Evolutionary conservation across 2,888 invertebrate species (phyloP), one percentile per base, ranked within the genome.

Genomic region (Diploptera punctata): DNA sequence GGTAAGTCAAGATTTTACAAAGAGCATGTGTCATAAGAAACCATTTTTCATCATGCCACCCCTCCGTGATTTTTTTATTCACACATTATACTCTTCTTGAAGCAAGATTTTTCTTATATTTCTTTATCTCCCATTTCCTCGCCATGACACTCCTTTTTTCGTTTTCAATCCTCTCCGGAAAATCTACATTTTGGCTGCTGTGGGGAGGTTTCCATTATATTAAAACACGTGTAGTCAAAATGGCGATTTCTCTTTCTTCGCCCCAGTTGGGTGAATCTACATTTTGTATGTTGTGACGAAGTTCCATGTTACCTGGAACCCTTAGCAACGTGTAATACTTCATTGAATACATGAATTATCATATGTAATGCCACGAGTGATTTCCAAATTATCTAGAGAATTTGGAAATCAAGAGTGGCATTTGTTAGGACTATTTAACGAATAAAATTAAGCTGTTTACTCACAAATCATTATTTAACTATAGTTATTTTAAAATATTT

Each of bases 51-150:
- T 65, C 65, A 57, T 57, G 26, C 31, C 5, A 3, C 57, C 3
- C 29, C 57, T 57, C 57, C 29, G 16, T 4, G 1, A 29, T 26
- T 26, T 65, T n/a, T 24, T 65, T 65, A 65, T 65, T 47, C 65
- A 65, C 47, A 65, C 47, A 47, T 65, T 65, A 65, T 65, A 10
- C 24, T 57, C 57, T 57, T 2, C 26, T 29, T 0, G 4, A 29
- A n/a, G 13, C 24, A 65, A 65, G 18, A 65, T 44, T 31, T 57
- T 3, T 19, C n/a, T 52, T 29, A 57, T 57, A 57, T 65, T 65
- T 65, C 65, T 65, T n/a, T 47, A 47, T 65, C 65, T 65, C 47
- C 65, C 65, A 47, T 65, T 65, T 47, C 47, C 65, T 65, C 44
- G n/a, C 13, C n/a, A 18, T 47, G 47, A 47, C 65, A 65, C 31